Base-by-base conservation (phyloP, 2,113 vertebrate species). In the Aegotheles bennettii region DNA sequence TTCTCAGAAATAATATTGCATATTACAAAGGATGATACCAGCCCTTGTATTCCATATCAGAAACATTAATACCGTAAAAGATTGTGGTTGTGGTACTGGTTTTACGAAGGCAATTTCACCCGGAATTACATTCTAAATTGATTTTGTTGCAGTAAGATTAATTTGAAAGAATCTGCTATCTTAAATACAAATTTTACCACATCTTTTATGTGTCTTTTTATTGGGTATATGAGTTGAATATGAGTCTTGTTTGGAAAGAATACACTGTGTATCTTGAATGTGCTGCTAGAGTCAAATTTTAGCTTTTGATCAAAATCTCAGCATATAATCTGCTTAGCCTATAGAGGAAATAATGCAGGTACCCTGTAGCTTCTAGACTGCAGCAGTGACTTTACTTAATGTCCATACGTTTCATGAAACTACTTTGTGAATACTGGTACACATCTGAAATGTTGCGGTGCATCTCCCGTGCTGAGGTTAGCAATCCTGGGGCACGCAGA, bases 81-180 rank as follows among this genome's bases (percentile, higher is more conserved):
- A 67, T 95, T 86, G 79, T 67, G 68, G 59, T 77, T 90, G 56
- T 91, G 67, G 63, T 90, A 57, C 64, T 70, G 54, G 29, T 85
- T 95, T 95, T 96, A 85, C 95, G 87, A 83, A 83, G 77, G 79
- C 76, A 90, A 54, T 95, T 96, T 95, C 89, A 90, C 89, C 80
- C 50, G 9, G 87, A 95, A 78, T 95, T 95, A 84, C 95, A 90
- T 92, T 91, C 79, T 84, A 90, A 94, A 94, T 71, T 84, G 10
- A n/a, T 94, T 96, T 92, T 92, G 73, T 93, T 93, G 38, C 51
- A 65, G 59, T 74, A 74, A 91, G 83, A 93, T 95, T 94, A 95
- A 92, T 95, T 87, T 70, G 42, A 92, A 94, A 91, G 85, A 70
- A 25, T 6, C 29, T 42, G 36, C 67, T 95, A 80, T 83, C 93